Conservation (phyloP, 2,888 invertebrate species). For the Noctua comes region DNA sequence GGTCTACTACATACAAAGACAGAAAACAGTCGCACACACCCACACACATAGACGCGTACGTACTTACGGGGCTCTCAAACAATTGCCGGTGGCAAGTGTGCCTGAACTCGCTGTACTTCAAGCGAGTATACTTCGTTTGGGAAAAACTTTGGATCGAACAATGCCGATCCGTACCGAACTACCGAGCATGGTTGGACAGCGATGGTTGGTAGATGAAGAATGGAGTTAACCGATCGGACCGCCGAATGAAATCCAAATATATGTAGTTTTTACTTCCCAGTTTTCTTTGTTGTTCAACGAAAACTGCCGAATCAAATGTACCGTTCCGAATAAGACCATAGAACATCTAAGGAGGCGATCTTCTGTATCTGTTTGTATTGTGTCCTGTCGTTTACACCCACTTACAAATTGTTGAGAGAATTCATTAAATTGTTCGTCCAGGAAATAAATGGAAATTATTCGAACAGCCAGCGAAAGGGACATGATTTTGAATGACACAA, state of each 20-base stretch:
- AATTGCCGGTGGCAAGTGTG: neutral
- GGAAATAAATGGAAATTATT: constrained; percentile 54
- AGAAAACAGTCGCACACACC: neutral
- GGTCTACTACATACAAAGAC: neutral
- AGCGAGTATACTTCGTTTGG: neutral
- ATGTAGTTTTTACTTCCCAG: too few species aligned
- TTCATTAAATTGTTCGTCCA: constrained; percentile 60
- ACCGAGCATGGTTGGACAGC: neutral
- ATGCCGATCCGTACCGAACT: neutral
- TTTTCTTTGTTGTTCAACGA: neutral
- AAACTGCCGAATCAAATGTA: neutral
- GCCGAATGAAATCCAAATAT: too few species aligned
- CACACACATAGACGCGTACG: neutral
- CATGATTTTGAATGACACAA: constrained; percentile 56
- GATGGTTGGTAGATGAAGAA: neutral
- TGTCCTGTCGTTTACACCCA: constrained; percentile 24
- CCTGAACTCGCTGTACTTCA: neutral
- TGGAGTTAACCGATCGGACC: neutral
- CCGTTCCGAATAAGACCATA: neutral
- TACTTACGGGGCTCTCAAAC: neutral
- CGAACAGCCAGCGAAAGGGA: constrained; percentile 25
- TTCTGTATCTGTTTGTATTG: neutral
- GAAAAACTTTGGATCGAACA: neutral
- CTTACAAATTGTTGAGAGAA: constrained; percentile 53
- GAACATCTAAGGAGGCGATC: neutral